Evolutionary conservation across 2,888 invertebrate species (phyloP).

Genomic region (Ennomos fuscantarius): DNA sequence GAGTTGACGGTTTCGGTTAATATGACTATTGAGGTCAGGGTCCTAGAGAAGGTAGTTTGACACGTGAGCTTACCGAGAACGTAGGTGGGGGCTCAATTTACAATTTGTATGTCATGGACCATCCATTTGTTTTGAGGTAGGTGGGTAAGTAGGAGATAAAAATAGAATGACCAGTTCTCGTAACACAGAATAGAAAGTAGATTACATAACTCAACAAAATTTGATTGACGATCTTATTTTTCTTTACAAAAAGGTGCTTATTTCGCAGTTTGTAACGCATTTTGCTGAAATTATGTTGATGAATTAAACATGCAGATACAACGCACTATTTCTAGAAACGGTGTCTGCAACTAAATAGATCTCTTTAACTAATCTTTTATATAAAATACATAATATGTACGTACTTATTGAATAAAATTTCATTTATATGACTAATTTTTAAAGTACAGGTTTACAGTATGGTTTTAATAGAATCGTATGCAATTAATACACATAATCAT

Average conservation of each 20-base stretch:
- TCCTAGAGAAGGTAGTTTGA: constrained; percentile 26
- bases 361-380: too few relatives aligned
- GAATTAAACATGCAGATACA: too few relatives aligned
- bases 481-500: too few relatives aligned
- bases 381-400: too few relatives aligned
- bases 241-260: constrained; percentile 4
- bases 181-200: constrained; percentile 28
- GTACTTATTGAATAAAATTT: too few relatives aligned
- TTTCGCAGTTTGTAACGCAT: constrained; percentile 4
- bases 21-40: constrained; percentile 27
- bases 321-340: too few relatives aligned
- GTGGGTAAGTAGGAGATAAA: constrained; percentile 27
- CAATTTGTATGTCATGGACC: constrained; percentile 25
- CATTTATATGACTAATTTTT: too few relatives aligned
- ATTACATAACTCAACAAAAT: constrained; percentile 23
- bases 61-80: constrained; percentile 5
- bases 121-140: constrained; percentile 19
- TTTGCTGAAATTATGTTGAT: too few relatives aligned
- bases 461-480: too few relatives aligned
- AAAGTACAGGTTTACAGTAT: too few relatives aligned
- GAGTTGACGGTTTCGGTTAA: constrained; percentile 34
- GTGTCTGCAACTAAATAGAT: too few relatives aligned
- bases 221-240: constrained; percentile 11
- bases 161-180: constrained; percentile 23
- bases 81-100: constrained; percentile 19